Conservation (phyloP, 2,113 vertebrate genomes). For the Athene cunicularia region DNA sequence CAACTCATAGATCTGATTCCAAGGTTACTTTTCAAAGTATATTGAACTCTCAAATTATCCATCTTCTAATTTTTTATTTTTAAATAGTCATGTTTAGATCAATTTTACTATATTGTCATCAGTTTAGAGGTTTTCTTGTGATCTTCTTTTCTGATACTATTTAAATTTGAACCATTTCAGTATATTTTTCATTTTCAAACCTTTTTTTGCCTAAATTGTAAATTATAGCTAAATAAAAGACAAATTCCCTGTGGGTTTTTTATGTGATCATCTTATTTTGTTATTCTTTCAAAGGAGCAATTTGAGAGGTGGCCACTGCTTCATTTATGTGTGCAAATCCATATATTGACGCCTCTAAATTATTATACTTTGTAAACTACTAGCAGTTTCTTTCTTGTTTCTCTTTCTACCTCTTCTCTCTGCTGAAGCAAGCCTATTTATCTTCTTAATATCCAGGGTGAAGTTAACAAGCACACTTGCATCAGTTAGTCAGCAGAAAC, state of each 20-base stretch:
- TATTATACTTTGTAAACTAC: neutral
- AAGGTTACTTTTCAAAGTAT: neutral
- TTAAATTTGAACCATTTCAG: neutral
- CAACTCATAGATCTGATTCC: neutral
- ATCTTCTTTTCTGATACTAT: neutral
- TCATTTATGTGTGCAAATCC: neutral
- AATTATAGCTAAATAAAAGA: neutral
- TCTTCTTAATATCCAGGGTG: neutral
- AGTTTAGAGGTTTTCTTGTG: neutral
- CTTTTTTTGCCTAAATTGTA: neutral
- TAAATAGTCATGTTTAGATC: neutral
- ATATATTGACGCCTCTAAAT: constrained; percentile 7
- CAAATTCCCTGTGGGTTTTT: neutral
- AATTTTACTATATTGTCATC: neutral
- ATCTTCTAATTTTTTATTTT: neutral
- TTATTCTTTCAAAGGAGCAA: neutral
- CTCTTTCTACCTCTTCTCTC: neutral
- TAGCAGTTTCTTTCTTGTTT: neutral
- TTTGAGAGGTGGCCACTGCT: neutral
- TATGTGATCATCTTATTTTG: neutral
- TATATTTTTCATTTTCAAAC: neutral
- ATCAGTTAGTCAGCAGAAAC: neutral
- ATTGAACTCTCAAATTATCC: neutral
- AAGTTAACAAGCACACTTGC: neutral
- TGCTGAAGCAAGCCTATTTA: neutral